Percentiles rank a stretch among this genome's conserved stretches.
Evolutionary conservation across 2,797 vertebrate genomes (phyloP).

Genomic region (Peromyscus aztecus): DNA sequence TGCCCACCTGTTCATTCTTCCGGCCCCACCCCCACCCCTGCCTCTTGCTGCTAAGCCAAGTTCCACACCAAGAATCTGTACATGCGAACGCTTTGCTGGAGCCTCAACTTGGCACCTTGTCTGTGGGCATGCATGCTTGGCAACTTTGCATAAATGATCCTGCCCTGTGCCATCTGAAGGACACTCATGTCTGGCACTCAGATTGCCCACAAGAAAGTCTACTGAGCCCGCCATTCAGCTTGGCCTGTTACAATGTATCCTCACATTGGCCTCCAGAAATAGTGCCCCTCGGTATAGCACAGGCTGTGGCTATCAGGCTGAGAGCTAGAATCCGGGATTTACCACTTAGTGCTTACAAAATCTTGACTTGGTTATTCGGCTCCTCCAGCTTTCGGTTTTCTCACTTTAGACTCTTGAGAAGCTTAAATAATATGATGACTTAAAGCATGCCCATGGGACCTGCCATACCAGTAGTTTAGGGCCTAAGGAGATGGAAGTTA

Average conservation of each 20-base stretch:
- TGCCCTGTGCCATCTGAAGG: background rate
- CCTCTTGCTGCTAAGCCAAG: background rate
- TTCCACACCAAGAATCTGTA: background rate
- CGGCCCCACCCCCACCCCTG: too few relatives aligned
- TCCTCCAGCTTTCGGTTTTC: background rate
- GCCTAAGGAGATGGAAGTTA: too few relatives aligned
- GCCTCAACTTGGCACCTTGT: background rate
- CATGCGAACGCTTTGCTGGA: background rate
- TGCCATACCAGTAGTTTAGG: background rate
- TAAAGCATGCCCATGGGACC: background rate
- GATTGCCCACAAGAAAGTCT: background rate
- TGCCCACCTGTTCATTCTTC: constrained; percentile 56
- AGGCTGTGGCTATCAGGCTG: background rate
- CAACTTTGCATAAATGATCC: background rate
- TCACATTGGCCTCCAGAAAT: background rate
- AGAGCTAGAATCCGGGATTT: background rate
- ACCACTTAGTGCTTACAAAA: background rate
- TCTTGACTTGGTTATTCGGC: background rate
- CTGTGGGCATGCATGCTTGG: background rate
- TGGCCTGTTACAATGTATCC: background rate
- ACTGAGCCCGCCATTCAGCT: background rate
- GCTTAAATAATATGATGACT: constrained; percentile 28
- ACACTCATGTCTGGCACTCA: background rate
- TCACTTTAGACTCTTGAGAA: background rate
- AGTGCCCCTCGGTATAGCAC: background rate